A percentile compares a stretch with the other conserved stretches of the same genome.
phyloP scores from a whole-genome alignment of 2,113 vertebrate genomes.

The mouse (Mus musculus) region DNA sequence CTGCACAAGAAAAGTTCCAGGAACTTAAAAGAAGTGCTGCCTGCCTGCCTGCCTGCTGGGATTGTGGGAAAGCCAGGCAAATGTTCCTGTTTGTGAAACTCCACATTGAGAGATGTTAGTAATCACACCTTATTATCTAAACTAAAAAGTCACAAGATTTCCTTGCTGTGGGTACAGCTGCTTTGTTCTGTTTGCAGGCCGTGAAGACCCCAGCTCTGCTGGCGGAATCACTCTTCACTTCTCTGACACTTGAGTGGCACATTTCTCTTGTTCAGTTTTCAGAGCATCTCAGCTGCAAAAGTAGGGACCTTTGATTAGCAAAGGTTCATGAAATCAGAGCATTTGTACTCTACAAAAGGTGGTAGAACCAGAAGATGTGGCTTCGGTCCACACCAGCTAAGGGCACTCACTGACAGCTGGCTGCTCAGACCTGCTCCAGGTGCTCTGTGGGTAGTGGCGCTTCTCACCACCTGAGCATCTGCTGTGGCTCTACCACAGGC shows the following conservation, averaged over 20 bases:
- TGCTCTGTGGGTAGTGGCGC: accelerated
- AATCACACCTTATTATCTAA: background rate
- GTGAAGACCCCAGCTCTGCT: accelerated
- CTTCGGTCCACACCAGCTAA: background rate
- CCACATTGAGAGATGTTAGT: background rate
- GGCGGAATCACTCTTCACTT: background rate
- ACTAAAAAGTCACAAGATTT: background rate
- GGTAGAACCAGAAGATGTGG: background rate
- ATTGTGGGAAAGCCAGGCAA: background rate
- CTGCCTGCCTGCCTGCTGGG: background rate
- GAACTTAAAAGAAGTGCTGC: background rate
- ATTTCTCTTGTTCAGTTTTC: background rate
- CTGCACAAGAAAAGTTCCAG: background rate
- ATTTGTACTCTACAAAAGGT: background rate
- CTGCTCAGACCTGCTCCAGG: background rate
- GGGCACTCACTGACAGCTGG: too few relatives aligned
- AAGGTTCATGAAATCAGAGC: background rate
- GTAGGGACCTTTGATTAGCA: background rate
- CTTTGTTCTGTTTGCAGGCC: background rate
- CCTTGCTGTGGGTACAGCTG: background rate
- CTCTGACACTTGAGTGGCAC: background rate
- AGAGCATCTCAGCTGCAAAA: background rate
- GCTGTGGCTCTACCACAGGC: background rate
- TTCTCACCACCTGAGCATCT: background rate
- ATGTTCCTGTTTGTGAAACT: background rate